A percentile compares a stretch with the other conserved stretches of the same genome.
These are phyloP conservation scores for Aplocera efformata DNA, from an alignment of 2,888 invertebrate genomes.

Conservation along the genomic window DNA sequence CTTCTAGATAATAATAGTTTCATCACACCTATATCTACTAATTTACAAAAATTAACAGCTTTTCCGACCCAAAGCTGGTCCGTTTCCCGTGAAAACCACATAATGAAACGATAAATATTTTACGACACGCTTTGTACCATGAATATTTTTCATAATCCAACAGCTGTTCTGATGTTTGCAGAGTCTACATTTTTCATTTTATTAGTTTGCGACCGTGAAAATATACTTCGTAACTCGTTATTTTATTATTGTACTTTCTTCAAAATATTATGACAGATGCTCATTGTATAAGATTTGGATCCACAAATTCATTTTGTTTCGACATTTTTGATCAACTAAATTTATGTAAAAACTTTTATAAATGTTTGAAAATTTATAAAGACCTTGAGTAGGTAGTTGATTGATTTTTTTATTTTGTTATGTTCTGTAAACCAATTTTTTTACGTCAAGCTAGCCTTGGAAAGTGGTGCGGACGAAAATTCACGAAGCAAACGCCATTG, in stretches of 20 bases:
- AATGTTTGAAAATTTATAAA: too few relatives aligned
- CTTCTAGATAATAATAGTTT: too few relatives aligned
- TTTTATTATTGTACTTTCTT: constrained; percentile 14
- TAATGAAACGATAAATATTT: constrained; percentile 14
- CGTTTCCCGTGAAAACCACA: constrained; percentile 7
- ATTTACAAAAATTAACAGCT: too few relatives aligned
- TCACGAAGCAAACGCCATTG: too few relatives aligned
- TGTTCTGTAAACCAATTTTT: too few relatives aligned
- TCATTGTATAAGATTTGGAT: constrained; percentile 3
- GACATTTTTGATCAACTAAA: not conserved
- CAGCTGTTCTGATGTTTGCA: constrained; percentile 13
- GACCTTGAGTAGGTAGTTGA: too few relatives aligned
- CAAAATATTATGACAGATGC: constrained; percentile 21
- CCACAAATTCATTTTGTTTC: not conserved
- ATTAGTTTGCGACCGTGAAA: constrained; percentile 17
- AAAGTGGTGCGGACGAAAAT: too few relatives aligned
- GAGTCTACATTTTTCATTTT: constrained; percentile 16
- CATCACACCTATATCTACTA: too few relatives aligned
- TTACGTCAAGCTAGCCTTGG: too few relatives aligned
- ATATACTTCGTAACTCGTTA: constrained; percentile 11
- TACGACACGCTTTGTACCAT: constrained; percentile 10
- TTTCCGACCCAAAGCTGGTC: too few relatives aligned
- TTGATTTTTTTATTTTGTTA: too few relatives aligned
- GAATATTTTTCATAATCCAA: constrained; percentile 10
- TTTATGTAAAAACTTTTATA: too few relatives aligned